Base-by-base conservation (phyloP, 1,140 invertebrate genomes). In the Halictus rubicundus region DNA sequence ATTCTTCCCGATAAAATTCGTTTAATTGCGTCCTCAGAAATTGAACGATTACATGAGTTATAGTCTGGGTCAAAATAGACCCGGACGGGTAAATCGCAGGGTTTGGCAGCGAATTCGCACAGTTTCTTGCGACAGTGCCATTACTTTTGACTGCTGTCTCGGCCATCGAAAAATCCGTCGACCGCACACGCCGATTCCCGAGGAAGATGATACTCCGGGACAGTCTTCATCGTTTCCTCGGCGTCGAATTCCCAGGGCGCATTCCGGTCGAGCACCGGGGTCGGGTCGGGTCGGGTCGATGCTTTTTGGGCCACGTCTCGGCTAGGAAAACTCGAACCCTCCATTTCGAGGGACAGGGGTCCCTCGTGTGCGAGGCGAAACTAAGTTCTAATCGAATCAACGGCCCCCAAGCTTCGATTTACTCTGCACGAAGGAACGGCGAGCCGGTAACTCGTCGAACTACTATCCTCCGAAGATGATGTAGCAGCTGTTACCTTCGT, bases 331-430 rank as follows among this genome's bases (percentile, higher is more conserved):
- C 74, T 85, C 46, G 74, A 74, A 57, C 65, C 74, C 60, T 63
- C 74, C 42, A 16, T 63, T 75, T 27, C 19, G 2, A 70, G 76
- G 69, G 70, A 42, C 81, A 42, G 49, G 54, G 65, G 70, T 88
- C 87, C 86, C 83, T 72, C 49, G 81, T 80, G 87, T 83, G 81
- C 79, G 66, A 71, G 71, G 68, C 79, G 83, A 78, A 87, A 87
- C 86, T 85, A 88, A 88, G 66, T 88, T 88, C 87, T 88, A 88
- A 88, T 88, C 87, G 87, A 88, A 88, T 88, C 87, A 88, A 86
- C 83, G 66, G 73, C 73, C 79, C 81, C 77, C 74, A 68, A 68
- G 74, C 70, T 85, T 85, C 84, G 84, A 85, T 85, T 85, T 85
- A 85, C 83, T 77, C 69, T 42, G 46, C 75, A 66, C 27, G 27